Evolutionary conservation across 2,797 vertebrate species (phyloP).

Genomic region (Huso huso): DNA sequence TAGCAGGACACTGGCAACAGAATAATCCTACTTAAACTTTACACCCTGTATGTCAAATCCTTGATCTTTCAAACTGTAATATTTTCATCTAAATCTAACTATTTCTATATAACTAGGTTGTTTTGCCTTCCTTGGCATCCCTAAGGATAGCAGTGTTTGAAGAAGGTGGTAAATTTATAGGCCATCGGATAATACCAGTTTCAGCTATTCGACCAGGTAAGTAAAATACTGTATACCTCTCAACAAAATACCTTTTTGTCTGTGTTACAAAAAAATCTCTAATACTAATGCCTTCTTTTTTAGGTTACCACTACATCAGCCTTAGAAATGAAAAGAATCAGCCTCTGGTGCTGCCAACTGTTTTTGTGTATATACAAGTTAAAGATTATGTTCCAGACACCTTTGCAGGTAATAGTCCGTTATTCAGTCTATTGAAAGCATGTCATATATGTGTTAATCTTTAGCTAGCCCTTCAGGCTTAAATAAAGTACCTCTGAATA

Average conservation of each 20-base stretch:
- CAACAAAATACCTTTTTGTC: too few species aligned
- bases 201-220: slow-evolving; percentile 89
- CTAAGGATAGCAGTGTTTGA: slow-evolving; percentile 90
- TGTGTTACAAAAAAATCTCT: too few species aligned
- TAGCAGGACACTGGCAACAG: too few species aligned
- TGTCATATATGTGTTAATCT: too few species aligned
- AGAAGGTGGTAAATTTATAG: slow-evolving; percentile 95
- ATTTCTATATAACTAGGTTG: slow-evolving; percentile 58
- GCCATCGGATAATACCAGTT: slow-evolving; percentile 90
- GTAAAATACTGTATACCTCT: neutral
- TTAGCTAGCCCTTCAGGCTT: too few species aligned
- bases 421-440: too few species aligned
- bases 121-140: slow-evolving; percentile 86
- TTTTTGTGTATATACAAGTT: slow-evolving; percentile 93
- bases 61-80: too few species aligned
- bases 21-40: too few species aligned
- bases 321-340: slow-evolving; percentile 94
- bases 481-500: too few species aligned
- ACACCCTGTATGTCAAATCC: too few species aligned
- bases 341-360: slow-evolving; percentile 75
- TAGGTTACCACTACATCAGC: slow-evolving; percentile 92
- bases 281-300: slow-evolving; percentile 10
- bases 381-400: slow-evolving; percentile 98
- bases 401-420: slow-evolving; percentile 71
- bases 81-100: too few species aligned